Conservation (phyloP, 1,140 invertebrate species). For the Drosophila lacteicornis region DNA sequence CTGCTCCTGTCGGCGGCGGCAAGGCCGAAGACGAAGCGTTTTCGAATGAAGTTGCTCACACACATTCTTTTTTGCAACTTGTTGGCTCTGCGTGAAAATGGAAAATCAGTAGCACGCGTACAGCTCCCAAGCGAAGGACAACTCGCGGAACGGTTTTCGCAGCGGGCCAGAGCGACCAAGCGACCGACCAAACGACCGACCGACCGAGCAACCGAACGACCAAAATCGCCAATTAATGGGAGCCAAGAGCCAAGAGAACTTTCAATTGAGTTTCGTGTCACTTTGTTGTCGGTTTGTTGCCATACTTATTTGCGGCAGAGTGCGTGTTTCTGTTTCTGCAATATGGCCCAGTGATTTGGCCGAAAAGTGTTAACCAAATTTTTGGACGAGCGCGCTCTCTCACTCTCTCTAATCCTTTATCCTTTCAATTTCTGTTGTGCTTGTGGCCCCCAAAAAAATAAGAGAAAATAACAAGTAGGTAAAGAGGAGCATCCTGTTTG, state of each 20-base stretch:
- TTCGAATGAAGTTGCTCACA: constrained; percentile 48
- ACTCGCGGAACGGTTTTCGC: constrained; percentile 23
- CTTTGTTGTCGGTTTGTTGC: constrained; percentile 21
- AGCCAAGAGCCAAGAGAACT: constrained; percentile 44
- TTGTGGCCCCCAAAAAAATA: background rate
- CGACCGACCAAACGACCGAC: background rate
- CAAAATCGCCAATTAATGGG: constrained; percentile 57
- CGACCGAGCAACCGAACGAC: background rate
- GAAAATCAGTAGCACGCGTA: constrained; percentile 75
- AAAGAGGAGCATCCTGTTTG: constrained; percentile 17
- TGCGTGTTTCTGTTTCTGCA: constrained; percentile 35
- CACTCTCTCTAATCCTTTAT: constrained; percentile 11
- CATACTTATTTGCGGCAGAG: constrained; percentile 18
- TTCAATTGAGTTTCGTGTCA: constrained; percentile 51
- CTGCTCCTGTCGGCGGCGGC: constrained; percentile 41
- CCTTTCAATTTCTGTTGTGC: constrained; percentile 3
- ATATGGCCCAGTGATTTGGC: constrained; percentile 57
- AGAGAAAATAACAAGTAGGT: constrained; percentile 26
- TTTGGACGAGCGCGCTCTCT: constrained; percentile 6
- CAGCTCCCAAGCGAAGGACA: constrained; percentile 63
- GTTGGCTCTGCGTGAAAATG: constrained; percentile 63
- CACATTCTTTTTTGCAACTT: constrained; percentile 62
- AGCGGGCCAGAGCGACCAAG: background rate
- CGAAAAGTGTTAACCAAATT: constrained; percentile 41
- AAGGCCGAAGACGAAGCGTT: constrained; percentile 59